phyloP scores from a whole-genome alignment of 2,888 invertebrate genomes.

The Geotrupes spiniger region DNA sequence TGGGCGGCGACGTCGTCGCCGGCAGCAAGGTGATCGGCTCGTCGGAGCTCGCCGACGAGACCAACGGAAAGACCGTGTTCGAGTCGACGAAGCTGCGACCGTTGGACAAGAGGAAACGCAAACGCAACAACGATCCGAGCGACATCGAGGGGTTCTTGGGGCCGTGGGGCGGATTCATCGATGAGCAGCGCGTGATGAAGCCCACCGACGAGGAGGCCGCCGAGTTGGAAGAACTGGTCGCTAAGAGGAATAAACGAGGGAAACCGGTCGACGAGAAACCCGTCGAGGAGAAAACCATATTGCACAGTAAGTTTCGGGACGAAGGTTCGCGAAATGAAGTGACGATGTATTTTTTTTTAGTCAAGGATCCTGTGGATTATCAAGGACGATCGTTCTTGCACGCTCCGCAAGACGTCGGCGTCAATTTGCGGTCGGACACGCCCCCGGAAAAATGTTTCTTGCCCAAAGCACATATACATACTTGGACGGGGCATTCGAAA shows the following conservation, averaged over 20 bases:
- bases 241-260: conserved; percentile 86
- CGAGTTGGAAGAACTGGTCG: conserved; percentile 89
- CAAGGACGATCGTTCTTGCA: conserved; percentile 94
- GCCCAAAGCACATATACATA: conserved; percentile 93
- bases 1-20: conserved; percentile 56
- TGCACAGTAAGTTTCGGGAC: conserved; percentile 70
- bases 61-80: conserved; percentile 85
- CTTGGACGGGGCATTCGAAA: conserved; percentile 97
- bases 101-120: conserved; percentile 77
- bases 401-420: conserved; percentile 88
- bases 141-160: conserved; percentile 95
- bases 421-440: conserved; percentile 79
- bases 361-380: conserved; percentile 92
- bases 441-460: conserved; percentile 95
- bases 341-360: conserved; percentile 57
- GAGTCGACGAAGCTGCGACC: conserved; percentile 74
- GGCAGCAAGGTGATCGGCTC: conserved; percentile 57
- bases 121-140: conserved; percentile 83
- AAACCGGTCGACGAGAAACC: conserved; percentile 88
- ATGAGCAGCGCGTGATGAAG: conserved; percentile 83
- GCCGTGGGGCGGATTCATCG: conserved; percentile 94
- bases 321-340: conserved; percentile 6
- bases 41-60: conserved; percentile 66
- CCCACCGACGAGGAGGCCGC: conserved; percentile 93
- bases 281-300: conserved; percentile 89